These are phyloP conservation scores for Echinarachnius parma DNA, from an alignment of 53 echinoderm and acorn worm genomes.

Conservation along the genomic window DNA sequence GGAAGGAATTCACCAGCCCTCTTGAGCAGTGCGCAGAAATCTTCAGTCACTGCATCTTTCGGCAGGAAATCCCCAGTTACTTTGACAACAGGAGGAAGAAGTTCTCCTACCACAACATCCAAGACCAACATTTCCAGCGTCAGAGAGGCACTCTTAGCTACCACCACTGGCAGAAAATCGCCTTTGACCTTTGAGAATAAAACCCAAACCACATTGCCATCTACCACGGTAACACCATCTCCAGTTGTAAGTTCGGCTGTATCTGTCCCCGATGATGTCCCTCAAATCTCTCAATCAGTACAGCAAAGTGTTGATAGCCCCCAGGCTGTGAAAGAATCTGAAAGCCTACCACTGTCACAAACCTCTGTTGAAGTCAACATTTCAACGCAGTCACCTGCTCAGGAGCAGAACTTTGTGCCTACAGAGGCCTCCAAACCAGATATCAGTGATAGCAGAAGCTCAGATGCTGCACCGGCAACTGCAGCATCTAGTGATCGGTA, in stretches of 20 bases:
- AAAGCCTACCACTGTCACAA: background rate
- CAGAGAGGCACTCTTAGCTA: constrained; percentile 1
- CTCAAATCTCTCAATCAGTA: constrained; percentile 6
- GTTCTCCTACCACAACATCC: background rate
- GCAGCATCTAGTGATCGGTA: too few species aligned
- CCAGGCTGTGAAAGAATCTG: constrained; percentile 12
- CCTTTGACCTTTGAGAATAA: constrained; percentile 12
- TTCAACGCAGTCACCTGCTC: background rate
- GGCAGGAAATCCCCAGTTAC: constrained; percentile 31
- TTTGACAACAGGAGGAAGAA: constrained; percentile 11
- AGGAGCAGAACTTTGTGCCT: too few species aligned
- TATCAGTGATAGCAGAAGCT: too few species aligned
- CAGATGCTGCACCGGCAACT: too few species aligned
- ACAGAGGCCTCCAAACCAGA: too few species aligned
- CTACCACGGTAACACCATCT: background rate
- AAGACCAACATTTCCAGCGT: background rate
- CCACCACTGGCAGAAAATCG: constrained; percentile 19
- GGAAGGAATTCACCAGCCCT: constrained; percentile 39
- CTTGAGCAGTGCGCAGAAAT: background rate
- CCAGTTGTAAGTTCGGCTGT: background rate
- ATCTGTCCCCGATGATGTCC: background rate
- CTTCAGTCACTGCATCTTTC: background rate
- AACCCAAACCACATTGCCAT: too few species aligned
- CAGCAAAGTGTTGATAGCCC: constrained; percentile 25
- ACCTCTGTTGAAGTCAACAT: background rate